phyloP scores from a whole-genome alignment of 1,140 invertebrate species.

The Orchestia grillus region DNA sequence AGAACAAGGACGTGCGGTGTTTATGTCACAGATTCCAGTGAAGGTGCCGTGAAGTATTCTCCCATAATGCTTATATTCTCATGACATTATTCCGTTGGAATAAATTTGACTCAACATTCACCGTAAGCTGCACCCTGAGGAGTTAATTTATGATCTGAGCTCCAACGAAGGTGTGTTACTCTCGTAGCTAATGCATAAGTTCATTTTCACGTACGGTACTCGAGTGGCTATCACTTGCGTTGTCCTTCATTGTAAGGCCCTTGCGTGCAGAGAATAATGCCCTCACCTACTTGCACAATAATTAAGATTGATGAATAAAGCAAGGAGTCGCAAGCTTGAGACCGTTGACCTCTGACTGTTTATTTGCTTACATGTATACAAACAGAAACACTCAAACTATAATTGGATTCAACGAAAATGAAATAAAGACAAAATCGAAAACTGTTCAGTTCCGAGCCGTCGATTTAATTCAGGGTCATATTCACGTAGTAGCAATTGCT shows the following conservation, averaged over 20 bases:
- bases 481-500: too few species aligned
- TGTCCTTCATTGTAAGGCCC: background rate
- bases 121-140: background rate
- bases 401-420: too few species aligned
- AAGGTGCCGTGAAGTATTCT: background rate
- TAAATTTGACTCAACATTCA: background rate
- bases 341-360: background rate
- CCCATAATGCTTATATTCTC: background rate
- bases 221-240: background rate
- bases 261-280: background rate
- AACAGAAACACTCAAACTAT: background rate
- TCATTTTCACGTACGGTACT: background rate
- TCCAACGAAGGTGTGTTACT: background rate
- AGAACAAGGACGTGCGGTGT: background rate
- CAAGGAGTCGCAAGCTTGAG: background rate
- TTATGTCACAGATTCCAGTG: background rate
- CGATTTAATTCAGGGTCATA: too few species aligned
- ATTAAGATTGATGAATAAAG: background rate
- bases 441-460: too few species aligned
- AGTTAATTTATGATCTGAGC: background rate
- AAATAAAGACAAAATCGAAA: too few species aligned
- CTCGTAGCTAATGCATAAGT: background rate
- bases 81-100: background rate
- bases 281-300: background rate
- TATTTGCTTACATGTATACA: background rate